These are phyloP conservation scores for Aptenodytes forsteri DNA, from an alignment of 2,113 vertebrate genomes.

Conservation along the genomic window DNA sequence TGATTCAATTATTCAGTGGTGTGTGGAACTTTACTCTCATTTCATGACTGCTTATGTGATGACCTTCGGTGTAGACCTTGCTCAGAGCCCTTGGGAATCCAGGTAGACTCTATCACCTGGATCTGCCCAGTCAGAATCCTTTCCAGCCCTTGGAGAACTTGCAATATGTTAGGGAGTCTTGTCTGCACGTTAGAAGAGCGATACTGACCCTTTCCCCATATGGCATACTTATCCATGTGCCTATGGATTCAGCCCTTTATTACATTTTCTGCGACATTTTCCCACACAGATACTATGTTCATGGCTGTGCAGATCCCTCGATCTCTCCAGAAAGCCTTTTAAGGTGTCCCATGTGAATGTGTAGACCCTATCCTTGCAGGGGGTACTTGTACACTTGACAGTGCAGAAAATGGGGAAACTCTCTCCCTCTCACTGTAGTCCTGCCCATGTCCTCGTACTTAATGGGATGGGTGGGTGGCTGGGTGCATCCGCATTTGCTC, in stretches of 20 bases:
- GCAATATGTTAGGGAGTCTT: background rate
- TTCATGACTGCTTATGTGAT: background rate
- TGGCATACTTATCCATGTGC: fast-evolving
- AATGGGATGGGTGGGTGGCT: background rate
- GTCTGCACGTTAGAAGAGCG: background rate
- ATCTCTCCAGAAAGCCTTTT: background rate
- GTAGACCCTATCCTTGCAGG: background rate
- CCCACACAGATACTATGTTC: fast-evolving
- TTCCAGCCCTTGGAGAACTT: background rate
- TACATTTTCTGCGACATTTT: background rate
- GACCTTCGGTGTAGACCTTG: background rate
- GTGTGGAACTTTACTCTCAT: background rate
- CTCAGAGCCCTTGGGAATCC: background rate
- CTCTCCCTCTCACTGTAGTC: background rate
- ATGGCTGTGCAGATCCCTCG: fast-evolving
- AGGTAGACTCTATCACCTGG: background rate
- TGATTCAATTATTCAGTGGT: too few species aligned
- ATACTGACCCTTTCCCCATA: too few species aligned
- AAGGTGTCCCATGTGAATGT: fast-evolving
- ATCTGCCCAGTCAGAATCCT: background rate
- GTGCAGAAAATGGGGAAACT: too few species aligned
- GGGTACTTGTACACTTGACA: fast-evolving
- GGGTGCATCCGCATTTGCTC: background rate
- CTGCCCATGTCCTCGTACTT: fast-evolving
- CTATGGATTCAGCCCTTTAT: background rate